A percentile compares a stretch with the other conserved stretches of the same genome.
Evolutionary conservation across 2,113 vertebrate genomes (phyloP).

Genomic region (Oreotrochilus melanogaster): DNA sequence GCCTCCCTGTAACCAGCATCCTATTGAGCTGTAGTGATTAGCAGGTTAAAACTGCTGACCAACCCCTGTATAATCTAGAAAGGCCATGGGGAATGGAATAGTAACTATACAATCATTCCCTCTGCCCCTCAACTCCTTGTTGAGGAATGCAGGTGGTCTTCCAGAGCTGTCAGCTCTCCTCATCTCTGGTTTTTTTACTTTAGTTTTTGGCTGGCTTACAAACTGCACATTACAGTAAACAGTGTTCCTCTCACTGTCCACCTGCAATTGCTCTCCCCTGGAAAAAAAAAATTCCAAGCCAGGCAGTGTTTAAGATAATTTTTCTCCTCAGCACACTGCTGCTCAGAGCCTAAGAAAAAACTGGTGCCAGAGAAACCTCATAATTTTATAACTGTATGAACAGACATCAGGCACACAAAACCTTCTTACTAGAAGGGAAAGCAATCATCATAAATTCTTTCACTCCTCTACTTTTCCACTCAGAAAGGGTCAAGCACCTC

Average conservation of each 20-base stretch:
- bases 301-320: neutral
- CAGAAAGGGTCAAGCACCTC: neutral
- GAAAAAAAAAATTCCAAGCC: neutral
- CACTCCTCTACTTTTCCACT: neutral
- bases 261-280: neutral
- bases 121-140: neutral
- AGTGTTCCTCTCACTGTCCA: neutral
- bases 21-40: neutral
- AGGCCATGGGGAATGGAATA: neutral
- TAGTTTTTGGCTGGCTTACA: neutral
- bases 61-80: constrained; percentile 4
- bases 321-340: neutral
- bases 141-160: neutral
- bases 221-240: neutral
- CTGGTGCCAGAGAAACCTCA: neutral
- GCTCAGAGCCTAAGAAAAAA: neutral
- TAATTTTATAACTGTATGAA: neutral
- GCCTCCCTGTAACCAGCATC: neutral
- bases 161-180: neutral
- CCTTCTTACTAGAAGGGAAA: neutral
- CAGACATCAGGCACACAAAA: neutral
- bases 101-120: neutral
- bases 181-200: neutral
- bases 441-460: neutral
- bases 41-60: neutral